Evolutionary conservation across 2,797 vertebrate genomes (phyloP).

Genomic region (Alauda arvensis): DNA sequence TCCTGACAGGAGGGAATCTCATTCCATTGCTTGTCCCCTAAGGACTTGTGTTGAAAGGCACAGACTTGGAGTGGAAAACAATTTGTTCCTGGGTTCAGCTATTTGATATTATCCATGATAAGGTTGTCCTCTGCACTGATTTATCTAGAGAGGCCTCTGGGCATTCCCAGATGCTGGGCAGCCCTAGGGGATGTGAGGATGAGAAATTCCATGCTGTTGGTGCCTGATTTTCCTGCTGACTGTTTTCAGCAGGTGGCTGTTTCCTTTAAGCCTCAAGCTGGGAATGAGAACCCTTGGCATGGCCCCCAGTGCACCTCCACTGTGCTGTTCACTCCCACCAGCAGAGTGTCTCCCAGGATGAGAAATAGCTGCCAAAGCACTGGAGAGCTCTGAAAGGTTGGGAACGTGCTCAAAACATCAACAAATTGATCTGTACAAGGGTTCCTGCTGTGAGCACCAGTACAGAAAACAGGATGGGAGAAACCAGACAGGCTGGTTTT

Average conservation of each 20-base stretch:
- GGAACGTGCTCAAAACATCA: neutral
- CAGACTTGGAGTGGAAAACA: rapidly evolving
- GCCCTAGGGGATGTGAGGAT: rapidly evolving
- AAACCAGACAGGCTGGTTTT: neutral
- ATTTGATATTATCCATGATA: rapidly evolving
- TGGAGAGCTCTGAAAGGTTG: neutral
- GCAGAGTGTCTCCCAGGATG: constrained; percentile 40
- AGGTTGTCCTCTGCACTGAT: neutral
- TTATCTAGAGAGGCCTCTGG: neutral
- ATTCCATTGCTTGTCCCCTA: neutral
- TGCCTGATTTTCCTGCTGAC: neutral
- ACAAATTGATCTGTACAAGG: neutral
- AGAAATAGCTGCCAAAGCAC: neutral
- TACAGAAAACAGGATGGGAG: neutral
- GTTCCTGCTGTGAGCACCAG: neutral
- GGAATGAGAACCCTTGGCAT: neutral
- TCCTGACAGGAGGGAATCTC: neutral
- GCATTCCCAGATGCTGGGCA: neutral
- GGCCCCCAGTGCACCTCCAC: neutral
- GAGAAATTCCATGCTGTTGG: neutral
- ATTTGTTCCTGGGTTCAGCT: neutral
- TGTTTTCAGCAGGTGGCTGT: neutral
- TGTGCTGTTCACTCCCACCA: constrained; percentile 29
- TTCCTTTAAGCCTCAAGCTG: neutral
- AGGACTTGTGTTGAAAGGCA: neutral